Conservation (phyloP, 2,888 invertebrate genomes). For the Phorcus lineatus region DNA sequence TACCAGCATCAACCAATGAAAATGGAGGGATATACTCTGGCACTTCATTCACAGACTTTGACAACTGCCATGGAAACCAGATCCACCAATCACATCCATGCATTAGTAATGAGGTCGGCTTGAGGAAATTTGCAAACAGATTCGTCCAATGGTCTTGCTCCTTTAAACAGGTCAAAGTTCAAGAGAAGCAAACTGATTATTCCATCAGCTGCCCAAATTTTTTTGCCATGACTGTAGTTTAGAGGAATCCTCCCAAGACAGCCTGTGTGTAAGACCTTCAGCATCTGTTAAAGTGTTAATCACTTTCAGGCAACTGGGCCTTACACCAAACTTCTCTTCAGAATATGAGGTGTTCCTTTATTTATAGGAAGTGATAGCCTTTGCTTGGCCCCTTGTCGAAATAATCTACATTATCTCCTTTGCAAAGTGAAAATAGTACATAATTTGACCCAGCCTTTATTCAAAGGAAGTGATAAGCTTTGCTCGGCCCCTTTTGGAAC, state of each 20-base stretch:
- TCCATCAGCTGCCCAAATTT: background rate
- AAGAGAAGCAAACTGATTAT: background rate
- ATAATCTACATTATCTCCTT: too few species aligned
- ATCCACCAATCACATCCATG: background rate
- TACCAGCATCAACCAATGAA: background rate
- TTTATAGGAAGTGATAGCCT: too few species aligned
- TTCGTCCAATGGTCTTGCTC: background rate
- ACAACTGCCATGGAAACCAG: constrained; percentile 12
- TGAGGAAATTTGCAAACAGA: background rate
- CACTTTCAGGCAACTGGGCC: background rate
- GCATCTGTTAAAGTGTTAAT: constrained; percentile 23
- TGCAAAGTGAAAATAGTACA: too few species aligned
- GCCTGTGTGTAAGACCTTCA: background rate
- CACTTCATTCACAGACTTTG: constrained; percentile 17
- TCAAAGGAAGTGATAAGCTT: too few species aligned
- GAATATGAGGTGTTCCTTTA: too few species aligned
- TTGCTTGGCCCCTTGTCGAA: too few species aligned
- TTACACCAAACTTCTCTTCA: background rate
- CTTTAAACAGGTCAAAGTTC: background rate
- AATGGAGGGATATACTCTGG: background rate
- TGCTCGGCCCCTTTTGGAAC: too few species aligned
- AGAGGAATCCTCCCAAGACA: background rate
- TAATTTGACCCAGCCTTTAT: too few species aligned
- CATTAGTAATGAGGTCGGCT: background rate
- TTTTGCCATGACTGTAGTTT: constrained; percentile 3